Evolutionary conservation across 2,797 vertebrate genomes (phyloP).

Genomic region (Acropternis orthonyx): DNA sequence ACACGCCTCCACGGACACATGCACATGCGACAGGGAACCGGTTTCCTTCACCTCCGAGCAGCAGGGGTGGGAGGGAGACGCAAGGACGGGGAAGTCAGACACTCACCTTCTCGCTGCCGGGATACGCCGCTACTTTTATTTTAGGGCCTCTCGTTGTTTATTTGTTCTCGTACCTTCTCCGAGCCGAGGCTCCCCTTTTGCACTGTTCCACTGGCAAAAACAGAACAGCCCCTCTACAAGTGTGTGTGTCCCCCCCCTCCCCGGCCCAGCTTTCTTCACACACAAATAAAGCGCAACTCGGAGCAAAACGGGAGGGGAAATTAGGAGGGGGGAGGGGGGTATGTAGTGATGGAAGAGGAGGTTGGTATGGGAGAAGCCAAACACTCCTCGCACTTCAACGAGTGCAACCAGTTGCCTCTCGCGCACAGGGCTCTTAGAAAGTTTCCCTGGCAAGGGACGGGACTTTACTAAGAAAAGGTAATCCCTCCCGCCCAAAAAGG

Average conservation of each 20-base stretch:
- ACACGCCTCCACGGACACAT: background rate
- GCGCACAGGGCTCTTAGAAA: background rate
- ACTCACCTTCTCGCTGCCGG: constrained; percentile 69
- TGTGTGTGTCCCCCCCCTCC: background rate
- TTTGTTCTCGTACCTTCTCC: constrained; percentile 58
- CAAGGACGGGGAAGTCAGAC: background rate
- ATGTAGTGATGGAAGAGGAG: constrained; percentile 26
- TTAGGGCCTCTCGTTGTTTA: constrained; percentile 34
- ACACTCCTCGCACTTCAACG: background rate
- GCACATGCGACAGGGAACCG: background rate
- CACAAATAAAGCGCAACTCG: constrained; percentile 31
- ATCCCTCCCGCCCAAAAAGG: background rate
- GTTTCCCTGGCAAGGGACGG: background rate
- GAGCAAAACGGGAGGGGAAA: background rate
- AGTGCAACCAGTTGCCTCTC: background rate
- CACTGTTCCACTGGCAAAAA: constrained; percentile 61
- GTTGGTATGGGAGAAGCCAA: background rate
- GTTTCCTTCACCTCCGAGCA: background rate
- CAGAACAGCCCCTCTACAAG: constrained; percentile 72
- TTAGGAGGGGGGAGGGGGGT: background rate
- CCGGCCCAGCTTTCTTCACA: background rate
- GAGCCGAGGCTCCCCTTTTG: constrained; percentile 47
- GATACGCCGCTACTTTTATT: background rate
- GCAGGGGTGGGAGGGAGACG: background rate
- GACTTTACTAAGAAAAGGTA: background rate